Base-by-base conservation (phyloP, 1,140 invertebrate species). In the Drosophila parvula region DNA sequence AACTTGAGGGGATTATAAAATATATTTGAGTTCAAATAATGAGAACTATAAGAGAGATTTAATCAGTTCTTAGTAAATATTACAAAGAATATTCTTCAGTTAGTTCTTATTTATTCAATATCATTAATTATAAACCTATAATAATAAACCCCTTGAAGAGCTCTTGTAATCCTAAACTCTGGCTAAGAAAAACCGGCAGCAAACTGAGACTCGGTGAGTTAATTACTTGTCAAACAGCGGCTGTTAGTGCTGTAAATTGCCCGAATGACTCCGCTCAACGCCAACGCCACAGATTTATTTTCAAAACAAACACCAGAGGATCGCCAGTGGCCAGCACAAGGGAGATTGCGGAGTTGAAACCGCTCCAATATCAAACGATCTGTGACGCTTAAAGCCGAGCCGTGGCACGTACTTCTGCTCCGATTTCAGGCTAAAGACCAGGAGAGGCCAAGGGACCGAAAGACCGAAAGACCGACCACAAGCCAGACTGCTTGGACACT, bases 141-240 rank as follows among this genome's bases (percentile, higher is more conserved):
- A n/a, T n/a, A n/a, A n/a, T n/a, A n/a, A n/a, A n/a, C n/a, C n/a
- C n/a, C 4, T 0, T 16, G n/a, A 50, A 2, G 30, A 18, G 12
- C 11, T 3, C 65, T 77, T 50, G 63, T 16, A 62, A 64, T 10
- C 22, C 10, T n/a, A 71, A n/a, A 50, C 69, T 30, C 5, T 10
- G 10, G 7, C 32, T 7, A 47, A 48, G n/a, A 45, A 44, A 63
- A 61, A 11, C 12, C 28, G 32, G 48, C 28, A 22, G 48, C 28
- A 22, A 69, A 69, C 44, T 69, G 48, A 22, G 69, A 36, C 74
- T 78, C 41, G 74, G 65, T 56, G 32, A 89, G 68, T 75, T 88
- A 88, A 88, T 88, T 88, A 78, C 84, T 88, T 88, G 84, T 88
- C 84, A 89, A 89, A 88, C 80, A 78, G 56, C 74, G 58, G 41